These are phyloP conservation scores for Danaus melanippus DNA, from an alignment of 1,140 invertebrate genomes.

Conservation along the genomic window DNA sequence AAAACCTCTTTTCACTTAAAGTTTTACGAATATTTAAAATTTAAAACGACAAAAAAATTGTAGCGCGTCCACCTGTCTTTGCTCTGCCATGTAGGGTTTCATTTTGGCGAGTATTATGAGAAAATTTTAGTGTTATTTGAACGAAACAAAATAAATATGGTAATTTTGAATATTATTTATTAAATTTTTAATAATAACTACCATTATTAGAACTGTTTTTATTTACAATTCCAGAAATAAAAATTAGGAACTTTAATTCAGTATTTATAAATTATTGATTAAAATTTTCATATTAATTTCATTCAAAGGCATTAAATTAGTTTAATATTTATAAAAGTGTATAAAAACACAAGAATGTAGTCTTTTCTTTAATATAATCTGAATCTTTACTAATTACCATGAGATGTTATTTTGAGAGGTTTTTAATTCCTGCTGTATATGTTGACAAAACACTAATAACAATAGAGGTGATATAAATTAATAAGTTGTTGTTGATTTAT, in stretches of 20 bases:
- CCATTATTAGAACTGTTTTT: too few species aligned
- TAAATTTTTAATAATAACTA: too few species aligned
- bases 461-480: background rate
- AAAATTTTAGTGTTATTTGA: conserved; percentile 30
- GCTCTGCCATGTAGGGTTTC: conserved; percentile 21
- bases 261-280: too few species aligned
- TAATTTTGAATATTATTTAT: background rate
- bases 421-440: conserved; percentile 1
- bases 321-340: conserved; percentile 6
- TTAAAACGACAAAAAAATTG: conserved; percentile 22
- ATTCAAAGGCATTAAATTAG: background rate
- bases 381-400: background rate
- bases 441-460: background rate
- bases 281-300: too few species aligned
- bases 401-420: background rate
- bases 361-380: too few species aligned
- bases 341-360: background rate
- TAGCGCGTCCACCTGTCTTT: conserved; percentile 29
- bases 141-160: conserved; percentile 19
- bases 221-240: too few species aligned
- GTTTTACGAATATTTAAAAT: conserved; percentile 1
- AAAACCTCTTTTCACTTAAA: conserved; percentile 4
- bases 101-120: conserved; percentile 32
- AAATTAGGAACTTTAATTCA: too few species aligned
- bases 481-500: too few species aligned